A percentile compares a stretch with the other conserved stretches of the same genome.
Evolutionary conservation across 2,797 vertebrate genomes (phyloP).

Genomic region (Neosalanx taihuensis): DNA sequence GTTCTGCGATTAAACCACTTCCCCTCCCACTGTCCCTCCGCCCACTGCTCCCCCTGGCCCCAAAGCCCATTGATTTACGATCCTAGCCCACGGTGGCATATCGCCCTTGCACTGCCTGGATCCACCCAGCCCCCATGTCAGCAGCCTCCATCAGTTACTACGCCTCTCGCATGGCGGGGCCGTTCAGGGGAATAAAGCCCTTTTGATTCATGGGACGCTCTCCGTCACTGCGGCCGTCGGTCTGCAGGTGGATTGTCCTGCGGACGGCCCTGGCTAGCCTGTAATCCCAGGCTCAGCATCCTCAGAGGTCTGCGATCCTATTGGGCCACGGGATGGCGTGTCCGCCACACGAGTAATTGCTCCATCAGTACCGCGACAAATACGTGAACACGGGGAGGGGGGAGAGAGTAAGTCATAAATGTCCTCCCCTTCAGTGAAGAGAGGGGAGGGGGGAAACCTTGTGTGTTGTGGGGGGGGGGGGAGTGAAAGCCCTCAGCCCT

Average conservation of each 20-base stretch:
- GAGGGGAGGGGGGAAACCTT: neutral
- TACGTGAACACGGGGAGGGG: slow-evolving; percentile 5
- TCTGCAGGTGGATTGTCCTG: neutral
- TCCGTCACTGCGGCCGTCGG: neutral
- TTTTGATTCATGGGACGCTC: slow-evolving; percentile 29
- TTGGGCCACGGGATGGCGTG: neutral
- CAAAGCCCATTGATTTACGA: slow-evolving; percentile 43
- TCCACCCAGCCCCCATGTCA: slow-evolving; percentile 40
- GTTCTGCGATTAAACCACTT: slow-evolving; percentile 6
- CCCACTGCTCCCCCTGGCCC: slow-evolving; percentile 21
- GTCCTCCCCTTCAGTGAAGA: slow-evolving; percentile 5
- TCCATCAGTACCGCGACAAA: slow-evolving; percentile 19
- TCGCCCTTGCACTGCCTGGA: slow-evolving; percentile 37
- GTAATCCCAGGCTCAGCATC: slow-evolving; percentile 39
- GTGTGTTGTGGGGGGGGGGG: neutral
- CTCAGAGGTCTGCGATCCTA: slow-evolving; percentile 26
- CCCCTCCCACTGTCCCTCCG: neutral
- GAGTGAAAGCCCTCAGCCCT: slow-evolving; percentile 6
- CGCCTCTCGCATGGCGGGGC: slow-evolving; percentile 25
- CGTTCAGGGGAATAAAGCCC: slow-evolving; percentile 35
- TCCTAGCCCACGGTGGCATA: slow-evolving; percentile 21
- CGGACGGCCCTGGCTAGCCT: slow-evolving; percentile 15
- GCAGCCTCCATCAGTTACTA: slow-evolving; percentile 47
- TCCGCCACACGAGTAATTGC: slow-evolving; percentile 24
- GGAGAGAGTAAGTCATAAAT: slow-evolving; percentile 2